Percentiles rank a stretch among this genome's conserved stretches.
Evolutionary conservation across 2,113 vertebrate genomes (phyloP).

Genomic region (Dolichotis patagonum): DNA sequence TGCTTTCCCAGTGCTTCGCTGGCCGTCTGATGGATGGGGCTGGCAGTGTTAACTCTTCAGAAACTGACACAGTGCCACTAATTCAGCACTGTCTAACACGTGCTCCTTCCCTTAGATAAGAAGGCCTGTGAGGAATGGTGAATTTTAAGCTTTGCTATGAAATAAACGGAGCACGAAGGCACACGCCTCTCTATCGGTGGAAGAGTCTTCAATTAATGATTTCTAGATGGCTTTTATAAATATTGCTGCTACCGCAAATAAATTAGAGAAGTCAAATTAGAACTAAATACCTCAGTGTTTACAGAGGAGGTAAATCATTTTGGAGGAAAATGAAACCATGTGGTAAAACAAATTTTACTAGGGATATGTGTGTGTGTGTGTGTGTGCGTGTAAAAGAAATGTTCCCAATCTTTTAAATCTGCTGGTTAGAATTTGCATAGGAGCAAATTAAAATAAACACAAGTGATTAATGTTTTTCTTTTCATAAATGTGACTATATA

Average conservation of each 20-base stretch:
- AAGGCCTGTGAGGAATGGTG: conserved; percentile 58
- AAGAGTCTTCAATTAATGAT: conserved; percentile 22
- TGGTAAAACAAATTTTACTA: background rate
- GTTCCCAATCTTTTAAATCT: background rate
- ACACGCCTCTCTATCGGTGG: background rate
- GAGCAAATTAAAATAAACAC: conserved; percentile 29
- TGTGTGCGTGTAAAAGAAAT: background rate
- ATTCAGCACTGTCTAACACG: conserved; percentile 72
- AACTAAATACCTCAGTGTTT: background rate
- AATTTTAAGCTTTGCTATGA: conserved; percentile 46
- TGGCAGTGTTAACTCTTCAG: conserved; percentile 82
- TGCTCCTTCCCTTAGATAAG: conserved; percentile 57
- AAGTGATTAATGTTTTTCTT: background rate
- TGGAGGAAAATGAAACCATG: background rate
- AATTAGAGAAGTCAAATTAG: conserved; percentile 32
- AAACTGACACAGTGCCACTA: conserved; percentile 67
- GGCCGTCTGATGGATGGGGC: conserved; percentile 87
- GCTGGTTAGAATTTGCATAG: conserved; percentile 15
- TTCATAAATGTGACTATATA: background rate
- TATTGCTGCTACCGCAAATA: conserved; percentile 48
- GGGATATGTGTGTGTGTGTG: rapidly evolving
- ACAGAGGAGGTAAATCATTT: background rate
- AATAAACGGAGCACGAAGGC: conserved; percentile 20
- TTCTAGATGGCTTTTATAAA: conserved; percentile 46
- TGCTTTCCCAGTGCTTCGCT: conserved; percentile 82